These are phyloP conservation scores for Callipepla californica DNA, from an alignment of 2,113 vertebrate species.

Conservation along the genomic window DNA sequence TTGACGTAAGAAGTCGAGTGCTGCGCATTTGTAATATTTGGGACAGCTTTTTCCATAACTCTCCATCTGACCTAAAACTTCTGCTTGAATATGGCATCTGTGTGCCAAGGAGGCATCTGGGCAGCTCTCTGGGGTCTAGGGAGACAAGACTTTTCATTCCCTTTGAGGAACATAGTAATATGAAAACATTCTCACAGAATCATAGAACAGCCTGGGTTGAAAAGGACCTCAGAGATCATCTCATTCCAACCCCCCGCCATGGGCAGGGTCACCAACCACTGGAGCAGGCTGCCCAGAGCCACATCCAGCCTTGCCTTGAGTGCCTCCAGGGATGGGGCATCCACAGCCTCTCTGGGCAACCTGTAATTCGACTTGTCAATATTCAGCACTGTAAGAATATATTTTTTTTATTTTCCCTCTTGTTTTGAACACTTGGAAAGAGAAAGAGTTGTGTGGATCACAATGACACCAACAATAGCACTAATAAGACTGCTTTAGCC, in stretches of 20 bases:
- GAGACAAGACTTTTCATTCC: conserved; percentile 2
- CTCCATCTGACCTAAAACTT: background rate
- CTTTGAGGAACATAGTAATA: background rate
- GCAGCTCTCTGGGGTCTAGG: background rate
- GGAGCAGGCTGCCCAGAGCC: no score
- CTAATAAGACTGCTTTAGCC: conserved; percentile 10
- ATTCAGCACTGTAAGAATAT: background rate
- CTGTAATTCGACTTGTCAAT: background rate
- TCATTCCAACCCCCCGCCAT: no score
- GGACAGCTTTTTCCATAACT: conserved; percentile 52
- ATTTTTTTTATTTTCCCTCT: background rate
- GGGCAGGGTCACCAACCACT: no score
- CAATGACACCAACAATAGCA: background rate
- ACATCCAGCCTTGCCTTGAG: no score
- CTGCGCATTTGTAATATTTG: conserved; percentile 38
- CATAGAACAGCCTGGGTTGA: no score
- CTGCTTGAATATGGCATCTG: conserved; percentile 25
- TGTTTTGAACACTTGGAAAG: background rate
- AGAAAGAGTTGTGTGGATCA: background rate
- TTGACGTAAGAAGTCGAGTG: conserved; percentile 51
- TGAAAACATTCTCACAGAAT: background rate
- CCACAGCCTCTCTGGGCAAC: no score
- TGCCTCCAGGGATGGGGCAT: no score
- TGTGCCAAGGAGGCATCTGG: conserved; percentile 2
- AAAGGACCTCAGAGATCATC: no score